Evolutionary conservation across 1,140 invertebrate species (phyloP).

Genomic region (Dendrolimus punctatus): DNA sequence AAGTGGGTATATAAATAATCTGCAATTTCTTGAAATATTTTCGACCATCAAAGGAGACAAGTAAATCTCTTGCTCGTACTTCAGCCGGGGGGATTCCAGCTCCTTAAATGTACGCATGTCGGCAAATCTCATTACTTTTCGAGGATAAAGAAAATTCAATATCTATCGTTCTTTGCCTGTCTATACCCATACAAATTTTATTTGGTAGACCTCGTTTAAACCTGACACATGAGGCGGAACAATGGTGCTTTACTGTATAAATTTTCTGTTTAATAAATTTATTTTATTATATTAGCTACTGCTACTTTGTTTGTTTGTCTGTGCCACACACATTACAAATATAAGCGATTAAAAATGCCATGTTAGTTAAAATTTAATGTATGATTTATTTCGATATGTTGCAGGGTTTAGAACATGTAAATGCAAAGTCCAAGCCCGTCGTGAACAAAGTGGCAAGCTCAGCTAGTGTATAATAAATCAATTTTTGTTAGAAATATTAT

Average conservation of each 20-base stretch:
- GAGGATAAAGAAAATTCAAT: constrained; percentile 39
- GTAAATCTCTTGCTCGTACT: constrained; percentile 30
- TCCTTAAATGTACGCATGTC: constrained; percentile 32
- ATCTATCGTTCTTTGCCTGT: constrained; percentile 27
- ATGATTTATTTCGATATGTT: too few species aligned
- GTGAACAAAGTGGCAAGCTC: too few species aligned
- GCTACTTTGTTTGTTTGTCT: too few species aligned
- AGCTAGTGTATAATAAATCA: background rate
- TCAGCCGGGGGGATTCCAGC: constrained; percentile 19
- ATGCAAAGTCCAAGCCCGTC: too few species aligned
- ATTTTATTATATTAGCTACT: too few species aligned
- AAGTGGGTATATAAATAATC: too few species aligned
- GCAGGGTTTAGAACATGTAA: too few species aligned
- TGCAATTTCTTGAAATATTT: constrained; percentile 9
- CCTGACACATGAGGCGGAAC: constrained; percentile 8
- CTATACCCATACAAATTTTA: constrained; percentile 25
- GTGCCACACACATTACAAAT: background rate
- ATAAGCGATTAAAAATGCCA: background rate
- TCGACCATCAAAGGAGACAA: constrained; percentile 29
- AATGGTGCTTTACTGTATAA: background rate
- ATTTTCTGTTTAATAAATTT: too few species aligned
- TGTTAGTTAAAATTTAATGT: constrained; percentile 1
- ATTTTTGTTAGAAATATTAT: constrained; percentile 23
- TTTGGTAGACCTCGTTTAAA: constrained; percentile 18
- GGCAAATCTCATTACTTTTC: constrained; percentile 40